phyloP scores from a whole-genome alignment of 2,113 vertebrate genomes.

The Apus apus region DNA sequence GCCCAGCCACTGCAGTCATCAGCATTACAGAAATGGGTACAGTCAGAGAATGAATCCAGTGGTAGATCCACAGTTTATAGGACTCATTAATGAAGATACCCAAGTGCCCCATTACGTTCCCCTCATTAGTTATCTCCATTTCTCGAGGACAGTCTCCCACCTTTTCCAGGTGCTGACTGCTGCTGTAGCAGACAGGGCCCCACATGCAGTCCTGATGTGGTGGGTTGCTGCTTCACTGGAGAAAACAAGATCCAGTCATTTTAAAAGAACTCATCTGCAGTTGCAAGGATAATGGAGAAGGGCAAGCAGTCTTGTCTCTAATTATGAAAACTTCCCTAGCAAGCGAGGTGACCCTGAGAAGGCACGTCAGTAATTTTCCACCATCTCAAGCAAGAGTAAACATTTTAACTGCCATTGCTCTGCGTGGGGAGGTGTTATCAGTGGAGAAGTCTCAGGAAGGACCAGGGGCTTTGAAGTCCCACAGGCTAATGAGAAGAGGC shows the following conservation, averaged over 20 bases:
- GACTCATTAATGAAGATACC: background rate
- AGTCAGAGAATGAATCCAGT: background rate
- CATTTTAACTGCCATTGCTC: background rate
- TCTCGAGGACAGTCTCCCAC: background rate
- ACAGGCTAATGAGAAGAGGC: background rate
- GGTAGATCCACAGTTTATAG: background rate
- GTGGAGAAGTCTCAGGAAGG: background rate
- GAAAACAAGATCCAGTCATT: background rate
- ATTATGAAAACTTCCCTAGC: constrained; percentile 30
- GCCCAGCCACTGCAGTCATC: background rate
- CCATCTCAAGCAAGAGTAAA: background rate
- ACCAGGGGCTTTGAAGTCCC: background rate
- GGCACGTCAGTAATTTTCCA: constrained; percentile 15
- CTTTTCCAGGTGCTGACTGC: background rate
- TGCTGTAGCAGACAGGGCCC: background rate
- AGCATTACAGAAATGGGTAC: background rate
- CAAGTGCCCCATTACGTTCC: background rate
- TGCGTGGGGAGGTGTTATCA: background rate
- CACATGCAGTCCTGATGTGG: background rate
- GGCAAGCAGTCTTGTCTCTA: background rate
- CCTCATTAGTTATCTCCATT: background rate
- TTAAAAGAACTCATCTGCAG: background rate
- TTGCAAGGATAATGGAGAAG: background rate
- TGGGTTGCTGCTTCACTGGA: background rate
- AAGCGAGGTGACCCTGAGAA: background rate